Conservation (phyloP, 2,888 invertebrate genomes). For the Parnassius glacialis region DNA sequence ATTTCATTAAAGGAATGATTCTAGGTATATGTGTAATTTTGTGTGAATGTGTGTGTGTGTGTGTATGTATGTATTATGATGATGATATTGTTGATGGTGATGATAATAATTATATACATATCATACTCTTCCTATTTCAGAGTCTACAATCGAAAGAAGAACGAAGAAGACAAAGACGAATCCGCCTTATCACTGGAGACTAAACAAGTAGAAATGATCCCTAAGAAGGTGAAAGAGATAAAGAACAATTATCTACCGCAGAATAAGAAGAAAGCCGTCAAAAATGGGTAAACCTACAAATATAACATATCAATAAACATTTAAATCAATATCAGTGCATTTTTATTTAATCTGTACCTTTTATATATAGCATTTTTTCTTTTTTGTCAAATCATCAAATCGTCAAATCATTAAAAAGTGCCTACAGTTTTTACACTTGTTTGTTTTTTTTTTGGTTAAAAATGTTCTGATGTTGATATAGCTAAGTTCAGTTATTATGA, state of each 20-base stretch:
- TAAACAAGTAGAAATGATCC: background rate
- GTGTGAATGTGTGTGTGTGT: too few relatives aligned
- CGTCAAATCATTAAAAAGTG: background rate
- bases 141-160: constrained; percentile 8
- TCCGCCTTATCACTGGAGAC: constrained; percentile 15
- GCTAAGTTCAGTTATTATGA: too few relatives aligned
- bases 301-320: constrained; percentile 9
- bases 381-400: background rate
- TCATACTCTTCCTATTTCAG: constrained; percentile 1
- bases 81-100: too few relatives aligned
- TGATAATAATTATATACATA: too few relatives aligned
- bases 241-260: background rate
- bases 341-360: constrained; percentile 17
- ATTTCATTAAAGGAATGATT: too few relatives aligned
- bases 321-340: constrained; percentile 12
- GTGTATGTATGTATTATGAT: too few relatives aligned
- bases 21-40: too few relatives aligned
- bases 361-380: too few relatives aligned
- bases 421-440: background rate
- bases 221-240: background rate
- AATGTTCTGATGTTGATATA: constrained; percentile 3
- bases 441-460: background rate
- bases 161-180: constrained; percentile 13
- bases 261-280: constrained; percentile 4
- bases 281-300: constrained; percentile 4